Evolutionary conservation across 2,113 vertebrate species (phyloP), one percentile per base, ranked within the genome.

Genomic region (Lipophrys pholis): DNA sequence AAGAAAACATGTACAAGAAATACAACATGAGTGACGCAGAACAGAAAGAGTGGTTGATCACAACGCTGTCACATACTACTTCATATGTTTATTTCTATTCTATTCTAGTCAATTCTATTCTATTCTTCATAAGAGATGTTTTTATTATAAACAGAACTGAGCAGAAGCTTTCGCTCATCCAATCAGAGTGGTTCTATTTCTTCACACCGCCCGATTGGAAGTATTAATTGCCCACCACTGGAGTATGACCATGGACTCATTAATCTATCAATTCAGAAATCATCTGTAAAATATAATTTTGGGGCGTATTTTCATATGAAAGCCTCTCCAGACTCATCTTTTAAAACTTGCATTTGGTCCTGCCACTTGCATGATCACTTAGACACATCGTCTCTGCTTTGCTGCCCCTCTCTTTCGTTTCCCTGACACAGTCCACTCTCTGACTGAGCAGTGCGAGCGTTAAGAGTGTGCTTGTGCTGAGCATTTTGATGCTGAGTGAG

Each of bases 401-500:
- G 38, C 55, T 63, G 36, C 62, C 45, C 64, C 54, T 74, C 16
- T 43, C 69, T 75, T 51, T 65, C 30, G 60, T 74, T 39, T 70
- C 73, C 41, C 30, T 40, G 51, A 87, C 78, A 89, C 85, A 90
- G 69, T 61, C 75, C 42, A 59, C 85, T 73, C 85, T 88, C 77
- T 80, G 82, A 88, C 84, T 71, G 74, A 82, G 82, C 82, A 15
- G 75, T 59, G 11, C 45, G 67, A 79, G 86, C 70, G 80, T 73
- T 70, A 79, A 66, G 76, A 69, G 64, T 40, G 61, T 35, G 82
- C 40, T 38, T 86, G 87, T 90, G 89, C 86, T 7, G 73, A 90
- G 87, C 87, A 92, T 90, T 72, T 54, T 89, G 81, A 92, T 90
- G 89, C 73, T 8, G 69, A 74, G 53, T 57, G 63, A 59, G 65